Evolutionary conservation across 2,888 invertebrate genomes (phyloP), one percentile per base, ranked within the genome.

Genomic region (Clunio marinus): DNA sequence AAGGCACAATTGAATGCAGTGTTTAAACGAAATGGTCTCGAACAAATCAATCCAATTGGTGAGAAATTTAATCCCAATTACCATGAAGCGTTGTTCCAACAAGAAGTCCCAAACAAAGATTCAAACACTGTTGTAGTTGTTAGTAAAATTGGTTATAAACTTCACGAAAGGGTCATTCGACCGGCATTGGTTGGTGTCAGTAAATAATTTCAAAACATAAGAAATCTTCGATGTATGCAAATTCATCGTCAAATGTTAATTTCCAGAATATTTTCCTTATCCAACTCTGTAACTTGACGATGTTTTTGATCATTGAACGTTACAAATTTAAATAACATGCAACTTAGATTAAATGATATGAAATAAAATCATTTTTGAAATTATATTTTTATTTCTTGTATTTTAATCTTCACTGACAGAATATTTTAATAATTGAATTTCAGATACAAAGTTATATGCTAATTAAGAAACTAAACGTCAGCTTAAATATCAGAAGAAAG

Each of bases 11-110:
- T 98, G 70, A 82, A 87, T 70, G 82, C 88, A 84, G 94, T 95
- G 22, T 98, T 98, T 77, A 87, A 86, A 70, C 84, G 93, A 70
- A 94, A 99, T 79, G 98, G 98, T 0, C 80, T 99, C 32, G 84
- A 86, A 60, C 83, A 86, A n/a, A 86, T 98, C 24, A 88, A 92
- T 74, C 98, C 99, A 2, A 74, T 94, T 0, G 86, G 96, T 72
- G 91, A 96, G 75, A 95, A 95, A 76, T 99, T 99, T 78, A 89
- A 99, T 80, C 98, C 99, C 0, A 96, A 97, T 78, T 81, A 89
- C 63, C 98, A 99, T 74, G 97, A 99, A 80, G 98, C 98, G 0
- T 79, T 98, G 37, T 98, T 96, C 80, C 91, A 96, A 80, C 74
- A 88, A 86, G 85, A 89, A 71, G 89, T 90, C 60, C 84, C 88